phyloP scores from a whole-genome alignment of 2,888 invertebrate species.

The Fragum whitleyi region DNA sequence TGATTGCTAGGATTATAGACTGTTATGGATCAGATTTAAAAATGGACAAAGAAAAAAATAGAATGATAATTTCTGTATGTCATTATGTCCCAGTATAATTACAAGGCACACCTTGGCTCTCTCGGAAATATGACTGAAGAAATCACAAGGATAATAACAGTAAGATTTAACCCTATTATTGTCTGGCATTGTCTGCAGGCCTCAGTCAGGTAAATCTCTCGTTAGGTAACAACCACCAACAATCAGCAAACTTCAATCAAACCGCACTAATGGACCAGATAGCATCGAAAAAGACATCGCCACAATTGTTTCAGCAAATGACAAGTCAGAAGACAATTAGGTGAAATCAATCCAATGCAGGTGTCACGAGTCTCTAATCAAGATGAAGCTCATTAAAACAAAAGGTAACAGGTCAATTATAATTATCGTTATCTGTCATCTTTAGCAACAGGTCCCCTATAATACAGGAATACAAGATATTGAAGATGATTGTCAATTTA shows the following conservation, averaged over 20 bases:
- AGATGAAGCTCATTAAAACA: constrained; percentile 37
- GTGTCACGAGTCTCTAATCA: constrained; percentile 34
- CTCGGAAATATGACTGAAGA: constrained; percentile 48
- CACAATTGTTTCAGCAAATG: constrained; percentile 45
- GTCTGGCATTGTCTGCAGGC: constrained; percentile 41
- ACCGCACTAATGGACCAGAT: constrained; percentile 14
- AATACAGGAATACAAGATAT: neutral
- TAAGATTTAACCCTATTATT: constrained; percentile 24
- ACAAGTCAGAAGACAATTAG: constrained; percentile 59
- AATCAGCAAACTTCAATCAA: constrained; percentile 27
- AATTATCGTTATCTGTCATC: constrained; percentile 19
- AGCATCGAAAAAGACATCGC: constrained; percentile 15
- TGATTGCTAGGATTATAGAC: too few relatives aligned
- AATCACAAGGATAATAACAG: constrained; percentile 52
- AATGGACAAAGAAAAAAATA: constrained; percentile 18
- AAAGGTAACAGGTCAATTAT: constrained; percentile 1
- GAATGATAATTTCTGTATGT: constrained; percentile 39
- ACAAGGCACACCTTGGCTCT: constrained; percentile 27
- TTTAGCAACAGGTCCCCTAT: constrained; percentile 3
- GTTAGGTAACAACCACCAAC: constrained; percentile 36
- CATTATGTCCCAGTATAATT: constrained; percentile 50
- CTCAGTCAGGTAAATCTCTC: constrained; percentile 52
- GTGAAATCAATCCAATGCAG: constrained; percentile 52
- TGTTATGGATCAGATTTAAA: too few relatives aligned
- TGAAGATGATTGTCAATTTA: neutral